Percentiles rank a stretch among this genome's conserved stretches.
phyloP scores from a whole-genome alignment of 2,113 vertebrate genomes.

The Cryptotis parvus region DNA sequence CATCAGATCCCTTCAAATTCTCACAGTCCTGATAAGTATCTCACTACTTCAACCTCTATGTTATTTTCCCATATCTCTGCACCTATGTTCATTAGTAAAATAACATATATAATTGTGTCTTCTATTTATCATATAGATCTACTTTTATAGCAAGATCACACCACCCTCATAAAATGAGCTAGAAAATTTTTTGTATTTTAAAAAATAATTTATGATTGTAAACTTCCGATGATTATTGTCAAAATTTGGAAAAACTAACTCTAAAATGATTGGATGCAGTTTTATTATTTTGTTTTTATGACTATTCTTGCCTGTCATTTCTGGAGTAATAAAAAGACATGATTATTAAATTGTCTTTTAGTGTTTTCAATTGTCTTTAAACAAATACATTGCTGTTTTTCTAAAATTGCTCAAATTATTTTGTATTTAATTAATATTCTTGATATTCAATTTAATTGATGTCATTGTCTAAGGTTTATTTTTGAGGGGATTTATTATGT shows the following conservation, averaged over 20 bases:
- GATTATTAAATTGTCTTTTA: background rate
- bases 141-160: background rate
- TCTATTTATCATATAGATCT: background rate
- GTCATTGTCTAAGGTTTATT: background rate
- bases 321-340: background rate
- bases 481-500: no score
- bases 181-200: background rate
- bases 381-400: background rate
- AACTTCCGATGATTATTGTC: background rate
- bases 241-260: background rate
- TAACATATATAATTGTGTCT: background rate
- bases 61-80: background rate
- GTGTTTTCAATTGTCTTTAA: background rate
- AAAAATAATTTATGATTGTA: no score
- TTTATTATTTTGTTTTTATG: background rate
- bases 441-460: background rate
- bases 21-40: background rate
- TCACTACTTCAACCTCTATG: background rate
- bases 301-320: background rate
- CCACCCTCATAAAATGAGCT: background rate
- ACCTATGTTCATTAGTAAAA: background rate
- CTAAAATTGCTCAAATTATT: background rate
- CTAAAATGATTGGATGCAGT: background rate
- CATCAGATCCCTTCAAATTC: background rate
- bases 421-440: background rate